Conservation (phyloP, 30 jellyfish, hydroid and myxozoan genomes). For the Chironex yamaguchii region DNA sequence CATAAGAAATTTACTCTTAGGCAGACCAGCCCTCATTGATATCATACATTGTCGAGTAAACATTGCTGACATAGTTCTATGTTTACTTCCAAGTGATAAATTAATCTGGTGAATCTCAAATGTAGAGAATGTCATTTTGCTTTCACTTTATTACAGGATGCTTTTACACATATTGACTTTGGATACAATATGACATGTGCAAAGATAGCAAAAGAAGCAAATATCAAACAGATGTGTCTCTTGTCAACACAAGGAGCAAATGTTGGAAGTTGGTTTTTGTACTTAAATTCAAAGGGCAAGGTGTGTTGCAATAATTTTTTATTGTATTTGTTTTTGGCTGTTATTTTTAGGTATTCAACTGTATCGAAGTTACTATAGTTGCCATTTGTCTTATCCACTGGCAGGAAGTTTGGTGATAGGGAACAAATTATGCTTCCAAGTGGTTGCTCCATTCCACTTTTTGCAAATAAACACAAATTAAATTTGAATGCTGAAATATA, state of each 20-base stretch:
- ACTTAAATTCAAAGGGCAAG: conserved; percentile 86
- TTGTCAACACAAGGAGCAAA: conserved; percentile 96
- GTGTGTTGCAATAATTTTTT: conserved; percentile 44
- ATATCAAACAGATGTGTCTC: conserved; percentile 53
- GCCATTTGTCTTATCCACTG: too few species aligned
- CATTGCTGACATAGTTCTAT: background rate
- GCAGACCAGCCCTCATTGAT: too few species aligned
- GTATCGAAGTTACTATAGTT: too few species aligned
- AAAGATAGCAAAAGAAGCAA: conserved; percentile 82
- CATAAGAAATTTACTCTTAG: too few species aligned
- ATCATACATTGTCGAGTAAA: too few species aligned
- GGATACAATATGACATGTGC: conserved; percentile 84
- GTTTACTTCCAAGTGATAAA: background rate
- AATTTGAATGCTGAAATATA: too few species aligned
- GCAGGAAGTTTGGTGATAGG: too few species aligned
- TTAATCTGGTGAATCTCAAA: background rate
- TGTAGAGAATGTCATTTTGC: background rate
- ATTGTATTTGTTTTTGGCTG: too few species aligned
- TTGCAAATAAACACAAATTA: too few species aligned
- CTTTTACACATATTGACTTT: conserved; percentile 78
- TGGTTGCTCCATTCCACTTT: too few species aligned
- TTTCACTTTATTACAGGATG: conserved; percentile 51
- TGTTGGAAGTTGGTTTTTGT: conserved; percentile 74
- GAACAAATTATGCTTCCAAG: too few species aligned
- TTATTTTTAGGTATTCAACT: too few species aligned